Base-by-base conservation (phyloP, 1,140 invertebrate genomes). In the Coelopa frigida region DNA sequence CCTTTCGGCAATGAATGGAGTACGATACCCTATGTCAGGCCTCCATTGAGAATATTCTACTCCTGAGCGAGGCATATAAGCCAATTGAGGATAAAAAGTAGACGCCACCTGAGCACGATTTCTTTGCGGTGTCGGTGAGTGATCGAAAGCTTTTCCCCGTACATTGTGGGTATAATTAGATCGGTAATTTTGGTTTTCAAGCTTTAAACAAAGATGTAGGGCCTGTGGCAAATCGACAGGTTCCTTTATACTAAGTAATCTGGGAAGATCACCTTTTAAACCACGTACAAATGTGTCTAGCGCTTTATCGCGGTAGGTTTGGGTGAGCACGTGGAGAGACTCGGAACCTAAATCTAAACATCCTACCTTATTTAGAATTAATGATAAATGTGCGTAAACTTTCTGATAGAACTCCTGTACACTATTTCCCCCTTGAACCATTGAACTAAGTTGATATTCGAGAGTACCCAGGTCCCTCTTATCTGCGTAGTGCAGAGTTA, bases 291-390 rank as follows among this genome's bases (percentile, higher is more conserved):
- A 49, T 10, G 47, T 43, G n/a, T 50, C 50, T 12, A 49, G 17
- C 1, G 48, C 44, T 26, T 49, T 51, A 10, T 56, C 49, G 26
- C 47, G 26, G 22, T 51, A 49, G 14, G 29, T 45, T 33, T 54
- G 43, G 2, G 42, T 44, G 15, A 53, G 43, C 0, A 49, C 7
- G 15, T 15, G 7, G n/a, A 44, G 27, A 20, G 49, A 17, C 26
- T 51, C 49, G 10, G 0, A n/a, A 6, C 42, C 23, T 10, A 52
- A 18, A 24, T 43, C 27, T 47, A 54, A 49, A 7, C 38, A 53
- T n/a, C 14, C n/a, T 7, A 55, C 44, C 4, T 51, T 55, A 22
- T 53, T 53, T 10, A 55, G n/a, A 0, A 55, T 55, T 7, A 53
- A n/a, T 3, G 50, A 48, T n/a, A 50, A 14, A 8, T 54, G 46